Conservation (phyloP, 1,140 invertebrate species). For the Lordiphosa collinella region DNA sequence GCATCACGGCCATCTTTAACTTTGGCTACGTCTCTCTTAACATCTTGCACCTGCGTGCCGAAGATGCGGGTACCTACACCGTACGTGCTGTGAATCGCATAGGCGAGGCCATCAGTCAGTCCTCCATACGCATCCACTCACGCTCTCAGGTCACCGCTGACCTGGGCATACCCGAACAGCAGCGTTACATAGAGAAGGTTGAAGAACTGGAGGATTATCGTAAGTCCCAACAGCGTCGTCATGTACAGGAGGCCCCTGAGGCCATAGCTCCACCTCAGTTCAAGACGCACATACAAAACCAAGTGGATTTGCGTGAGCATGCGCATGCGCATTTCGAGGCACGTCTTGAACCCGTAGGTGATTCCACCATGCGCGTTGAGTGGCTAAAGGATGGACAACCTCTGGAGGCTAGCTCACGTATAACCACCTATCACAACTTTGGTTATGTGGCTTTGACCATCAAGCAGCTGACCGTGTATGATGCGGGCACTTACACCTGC, state of each 20-base stretch:
- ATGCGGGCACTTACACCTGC: conserved; percentile 95
- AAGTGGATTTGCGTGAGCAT: conserved; percentile 92
- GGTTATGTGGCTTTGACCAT: conserved; percentile 98
- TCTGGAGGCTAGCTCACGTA: conserved; percentile 94
- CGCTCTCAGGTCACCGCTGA: conserved; percentile 90
- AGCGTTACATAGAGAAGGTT: conserved; percentile 94
- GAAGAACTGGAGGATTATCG: conserved; percentile 96
- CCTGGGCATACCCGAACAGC: conserved; percentile 94
- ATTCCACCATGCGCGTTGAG: conserved; percentile 94
- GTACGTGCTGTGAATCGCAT: conserved; percentile 92
- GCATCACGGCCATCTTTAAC: conserved; percentile 97
- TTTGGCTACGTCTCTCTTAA: conserved; percentile 99
- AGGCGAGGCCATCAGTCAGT: conserved; percentile 91
- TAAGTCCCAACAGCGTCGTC: conserved; percentile 87
- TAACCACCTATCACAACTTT: conserved; percentile 97
- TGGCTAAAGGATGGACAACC: conserved; percentile 97
- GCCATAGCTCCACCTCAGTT: conserved; percentile 91
- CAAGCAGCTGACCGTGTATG: conserved; percentile 93
- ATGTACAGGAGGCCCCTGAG: conserved; percentile 88
- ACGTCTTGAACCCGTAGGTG: conserved; percentile 94
- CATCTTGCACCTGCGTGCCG: conserved; percentile 96
- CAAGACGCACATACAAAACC: conserved; percentile 94
- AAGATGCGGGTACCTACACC: conserved; percentile 95
- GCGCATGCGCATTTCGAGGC: conserved; percentile 98
- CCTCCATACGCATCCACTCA: conserved; percentile 87